These are phyloP conservation scores for Steinernema carpocapsae DNA, from an alignment of 2,888 invertebrate genomes.

Conservation along the genomic window DNA sequence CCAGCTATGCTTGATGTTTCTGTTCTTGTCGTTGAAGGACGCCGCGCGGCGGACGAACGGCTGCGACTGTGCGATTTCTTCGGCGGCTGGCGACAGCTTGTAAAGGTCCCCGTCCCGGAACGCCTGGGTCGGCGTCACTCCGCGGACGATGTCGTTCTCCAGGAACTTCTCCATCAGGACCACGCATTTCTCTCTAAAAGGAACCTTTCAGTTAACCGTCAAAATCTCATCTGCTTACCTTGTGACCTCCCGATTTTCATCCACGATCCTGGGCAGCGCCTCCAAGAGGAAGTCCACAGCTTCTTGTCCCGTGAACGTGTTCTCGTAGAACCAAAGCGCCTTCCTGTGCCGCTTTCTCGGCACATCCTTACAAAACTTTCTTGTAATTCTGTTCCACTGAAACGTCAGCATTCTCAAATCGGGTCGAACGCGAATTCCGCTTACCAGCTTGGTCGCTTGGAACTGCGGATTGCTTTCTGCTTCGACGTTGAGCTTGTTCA, in stretches of 20 bases:
- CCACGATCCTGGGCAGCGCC: neutral
- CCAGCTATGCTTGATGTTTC: neutral
- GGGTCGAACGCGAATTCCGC: neutral
- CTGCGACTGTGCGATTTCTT: constrained; percentile 1
- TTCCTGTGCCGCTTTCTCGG: constrained; percentile 1
- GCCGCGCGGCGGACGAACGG: neutral
- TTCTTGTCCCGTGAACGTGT: constrained; percentile 13
- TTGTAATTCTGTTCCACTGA: constrained; percentile 10
- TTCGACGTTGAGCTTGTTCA: neutral
- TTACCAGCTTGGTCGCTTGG: neutral
- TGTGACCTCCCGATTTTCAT: neutral
- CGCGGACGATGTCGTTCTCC: constrained; percentile 19
- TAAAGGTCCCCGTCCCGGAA: constrained; percentile 10
- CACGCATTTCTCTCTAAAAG: neutral
- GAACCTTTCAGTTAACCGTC: neutral
- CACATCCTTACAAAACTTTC: constrained; percentile 16
- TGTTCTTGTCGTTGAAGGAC: constrained; percentile 11
- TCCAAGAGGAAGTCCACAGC: neutral
- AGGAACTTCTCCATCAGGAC: constrained; percentile 8
- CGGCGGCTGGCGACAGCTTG: constrained; percentile 6
- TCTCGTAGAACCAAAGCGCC: neutral
- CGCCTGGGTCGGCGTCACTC: neutral
- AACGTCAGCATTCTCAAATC: neutral
- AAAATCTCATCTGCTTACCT: neutral
- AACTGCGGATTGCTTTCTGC: constrained; percentile 10